Evolutionary conservation across 2,113 vertebrate species (phyloP).

Genomic region (Clupea harengus): DNA sequence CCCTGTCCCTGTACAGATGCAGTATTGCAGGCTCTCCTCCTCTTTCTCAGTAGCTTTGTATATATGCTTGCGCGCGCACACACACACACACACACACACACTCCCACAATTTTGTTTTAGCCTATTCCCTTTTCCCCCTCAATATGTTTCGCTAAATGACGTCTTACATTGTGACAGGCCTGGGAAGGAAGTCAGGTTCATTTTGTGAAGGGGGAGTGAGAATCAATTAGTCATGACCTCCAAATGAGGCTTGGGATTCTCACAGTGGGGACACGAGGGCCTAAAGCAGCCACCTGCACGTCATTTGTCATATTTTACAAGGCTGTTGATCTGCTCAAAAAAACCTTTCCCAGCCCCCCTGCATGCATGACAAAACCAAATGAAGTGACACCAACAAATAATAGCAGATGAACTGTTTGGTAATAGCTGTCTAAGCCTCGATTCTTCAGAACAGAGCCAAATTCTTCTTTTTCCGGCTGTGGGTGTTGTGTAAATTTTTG

Average conservation of each 20-base stretch:
- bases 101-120: neutral
- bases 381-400: conserved; percentile 11
- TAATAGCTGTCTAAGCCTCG: neutral
- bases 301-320: conserved; percentile 41
- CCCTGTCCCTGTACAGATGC: too few relatives aligned
- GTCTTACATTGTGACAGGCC: conserved; percentile 29
- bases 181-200: conserved; percentile 29
- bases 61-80: neutral
- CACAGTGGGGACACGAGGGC: conserved; percentile 20
- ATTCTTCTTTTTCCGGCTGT: neutral
- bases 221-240: conserved; percentile 40
- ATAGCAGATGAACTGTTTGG: neutral
- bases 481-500: neutral
- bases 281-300: conserved; percentile 36
- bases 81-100: neutral
- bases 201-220: conserved; percentile 22
- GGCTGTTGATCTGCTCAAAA: conserved; percentile 13
- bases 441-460: neutral
- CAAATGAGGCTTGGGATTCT: conserved; percentile 39
- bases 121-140: neutral
- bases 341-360: neutral
- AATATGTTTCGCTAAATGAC: conserved; percentile 29
- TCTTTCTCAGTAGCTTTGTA: too few relatives aligned
- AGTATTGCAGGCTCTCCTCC: neutral
- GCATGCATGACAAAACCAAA: neutral